Percentiles rank a stretch among this genome's conserved stretches.
Conservation (phyloP, 2,888 invertebrate species). For the Lepidonotus clava region DNA sequence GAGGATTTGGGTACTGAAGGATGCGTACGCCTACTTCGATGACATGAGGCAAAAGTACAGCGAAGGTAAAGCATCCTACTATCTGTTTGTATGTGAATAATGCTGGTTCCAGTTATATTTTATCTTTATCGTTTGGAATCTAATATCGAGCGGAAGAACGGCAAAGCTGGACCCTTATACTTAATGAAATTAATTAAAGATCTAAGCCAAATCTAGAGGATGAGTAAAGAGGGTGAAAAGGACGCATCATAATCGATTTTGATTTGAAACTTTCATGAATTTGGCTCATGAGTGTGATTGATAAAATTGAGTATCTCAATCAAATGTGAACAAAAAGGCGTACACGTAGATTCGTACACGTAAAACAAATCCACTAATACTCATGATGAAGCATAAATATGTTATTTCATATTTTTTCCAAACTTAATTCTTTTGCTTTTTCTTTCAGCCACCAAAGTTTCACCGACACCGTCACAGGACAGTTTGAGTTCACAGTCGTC, state of each 20-base stretch:
- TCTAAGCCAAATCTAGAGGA: too few relatives aligned
- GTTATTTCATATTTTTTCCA: background rate
- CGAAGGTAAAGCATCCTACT: slow-evolving; percentile 77
- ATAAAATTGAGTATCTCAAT: background rate
- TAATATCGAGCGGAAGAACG: too few relatives aligned
- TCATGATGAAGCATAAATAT: background rate
- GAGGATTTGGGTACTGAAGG: slow-evolving; percentile 95
- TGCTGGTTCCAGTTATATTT: too few relatives aligned
- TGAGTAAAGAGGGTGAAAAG: too few relatives aligned
- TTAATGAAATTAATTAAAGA: too few relatives aligned
- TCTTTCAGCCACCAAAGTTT: slow-evolving; percentile 81
- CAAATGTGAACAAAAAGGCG: background rate
- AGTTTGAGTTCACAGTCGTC: slow-evolving; percentile 86
- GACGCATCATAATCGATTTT: too few relatives aligned
- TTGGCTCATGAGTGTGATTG: background rate
- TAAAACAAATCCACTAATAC: background rate
- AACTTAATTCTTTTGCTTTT: background rate
- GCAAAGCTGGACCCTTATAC: too few relatives aligned
- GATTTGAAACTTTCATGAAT: too few relatives aligned
- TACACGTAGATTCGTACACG: background rate
- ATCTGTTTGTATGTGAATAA: too few relatives aligned
- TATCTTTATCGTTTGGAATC: too few relatives aligned
- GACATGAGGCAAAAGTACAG: slow-evolving; percentile 87
- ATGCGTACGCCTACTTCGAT: slow-evolving; percentile 94
- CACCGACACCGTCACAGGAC: slow-evolving; percentile 95